These are phyloP conservation scores for Axis porcinus DNA, from an alignment of 2,113 vertebrate genomes.

Conservation along the genomic window DNA sequence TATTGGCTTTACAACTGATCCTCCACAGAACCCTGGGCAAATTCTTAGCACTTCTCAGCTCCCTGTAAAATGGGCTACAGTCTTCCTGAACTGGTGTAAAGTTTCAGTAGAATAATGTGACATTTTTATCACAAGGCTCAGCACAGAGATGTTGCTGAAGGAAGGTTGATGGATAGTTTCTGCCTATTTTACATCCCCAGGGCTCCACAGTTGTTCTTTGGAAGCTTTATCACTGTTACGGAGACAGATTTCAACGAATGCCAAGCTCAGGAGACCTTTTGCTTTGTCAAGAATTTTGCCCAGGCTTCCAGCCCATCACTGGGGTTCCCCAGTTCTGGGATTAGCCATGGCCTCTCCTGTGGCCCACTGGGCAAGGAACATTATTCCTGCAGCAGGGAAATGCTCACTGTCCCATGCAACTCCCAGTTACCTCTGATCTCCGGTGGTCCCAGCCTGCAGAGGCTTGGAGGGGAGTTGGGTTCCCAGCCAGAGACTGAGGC, in stretches of 20 bases:
- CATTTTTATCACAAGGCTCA: not conserved
- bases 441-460: not conserved
- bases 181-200: not conserved
- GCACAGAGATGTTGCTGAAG: not conserved
- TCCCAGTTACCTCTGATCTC: not conserved
- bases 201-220: not conserved
- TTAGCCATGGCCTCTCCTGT: not conserved
- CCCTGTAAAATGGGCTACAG: not conserved
- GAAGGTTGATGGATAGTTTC: not conserved
- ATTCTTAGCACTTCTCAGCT: not conserved
- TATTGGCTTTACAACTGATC: not conserved
- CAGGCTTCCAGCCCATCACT: not conserved
- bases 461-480: not conserved
- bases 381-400: not conserved
- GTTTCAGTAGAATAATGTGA: not conserved
- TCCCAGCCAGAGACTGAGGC: not conserved
- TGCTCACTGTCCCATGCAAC: not conserved
- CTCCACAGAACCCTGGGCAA: not conserved
- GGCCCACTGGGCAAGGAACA: not conserved
- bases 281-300: not conserved
- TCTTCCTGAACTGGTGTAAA: not conserved
- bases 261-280: not conserved
- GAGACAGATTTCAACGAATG: not conserved
- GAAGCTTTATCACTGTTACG: not conserved
- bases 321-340: not conserved